Evolutionary conservation across 2,888 invertebrate genomes (phyloP), one percentile per base, ranked within the genome.

Genomic region (Rhagium mordax): DNA sequence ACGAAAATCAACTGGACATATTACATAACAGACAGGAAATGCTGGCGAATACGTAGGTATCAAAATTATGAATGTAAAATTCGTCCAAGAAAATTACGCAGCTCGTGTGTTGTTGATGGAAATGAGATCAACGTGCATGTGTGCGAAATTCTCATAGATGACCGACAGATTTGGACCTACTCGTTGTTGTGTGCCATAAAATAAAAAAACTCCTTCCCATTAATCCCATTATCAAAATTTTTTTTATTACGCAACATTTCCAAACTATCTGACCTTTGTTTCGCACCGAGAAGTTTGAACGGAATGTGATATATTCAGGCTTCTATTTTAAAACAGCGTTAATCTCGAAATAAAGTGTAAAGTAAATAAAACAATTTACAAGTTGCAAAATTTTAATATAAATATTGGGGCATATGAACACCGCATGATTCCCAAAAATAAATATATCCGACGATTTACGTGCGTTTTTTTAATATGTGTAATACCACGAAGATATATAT

Each of bases 341-440:
- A 57, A n/a, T 27, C 60, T 29, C 3, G 33, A 60, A 60, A 60
- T 60, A 60, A 60, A 60, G 33, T 15, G 41, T 60, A 60, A 33
- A 10, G 33, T 60, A 33, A 60, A 60, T 60, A 60, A 33, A 60
- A 20, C 60, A 20, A 29, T 13, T 60, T 33, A 33, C 41, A 16
- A 29, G 10, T 29, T 15, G 18, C 33, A 51, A 51, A 51, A 51
- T 51, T 20, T 18, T 51, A 51, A 51, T 51, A 41, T 60, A 60
- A 60, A 60, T 41, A 41, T 16, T 8, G 60, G 10, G 41, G 18
- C 60, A 60, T 60, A 29, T 29, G 60, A 15, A 15, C 16, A 13
- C 5, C 20, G 16, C 60, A 41, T 60, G 60, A 7, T 60, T 20
- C 41, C 18, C 33, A 13, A 60, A 60, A 16, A 60, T 60, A 60